These are phyloP conservation scores for Nyleta sp. DNA, from an alignment of 2,888 invertebrate genomes.

Conservation along the genomic window DNA sequence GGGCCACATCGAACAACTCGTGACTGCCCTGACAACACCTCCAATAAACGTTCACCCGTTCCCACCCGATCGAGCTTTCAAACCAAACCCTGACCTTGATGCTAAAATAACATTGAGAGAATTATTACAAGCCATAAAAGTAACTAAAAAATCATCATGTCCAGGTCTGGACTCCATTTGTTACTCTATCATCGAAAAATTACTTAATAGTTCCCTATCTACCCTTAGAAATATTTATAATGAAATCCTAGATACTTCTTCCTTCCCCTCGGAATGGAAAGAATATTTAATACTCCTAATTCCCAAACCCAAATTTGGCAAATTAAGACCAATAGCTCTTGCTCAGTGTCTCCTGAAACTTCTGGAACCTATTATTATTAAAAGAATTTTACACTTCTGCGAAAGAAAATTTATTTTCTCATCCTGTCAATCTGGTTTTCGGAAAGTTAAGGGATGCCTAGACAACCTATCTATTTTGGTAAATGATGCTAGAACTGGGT, in stretches of 20 bases:
- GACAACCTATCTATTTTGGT: background rate
- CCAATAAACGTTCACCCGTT: background rate
- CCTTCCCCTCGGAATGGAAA: slow-evolving; percentile 4
- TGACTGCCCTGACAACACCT: background rate
- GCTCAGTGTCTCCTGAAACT: background rate
- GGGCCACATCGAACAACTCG: background rate
- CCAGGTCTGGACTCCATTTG: slow-evolving; percentile 22
- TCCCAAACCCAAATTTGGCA: slow-evolving; percentile 5
- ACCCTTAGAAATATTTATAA: background rate
- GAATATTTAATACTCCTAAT: background rate
- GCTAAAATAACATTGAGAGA: background rate
- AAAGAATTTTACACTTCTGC: background rate
- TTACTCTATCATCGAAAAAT: slow-evolving; percentile 9
- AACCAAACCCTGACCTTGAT: background rate
- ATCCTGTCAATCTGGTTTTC: background rate
- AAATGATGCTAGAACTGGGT: background rate
- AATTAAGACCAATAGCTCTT: background rate
- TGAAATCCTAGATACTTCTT: background rate
- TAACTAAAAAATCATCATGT: slow-evolving; percentile 1
- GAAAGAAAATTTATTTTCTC: slow-evolving; percentile 8
- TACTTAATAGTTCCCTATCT: background rate
- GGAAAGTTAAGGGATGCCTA: slow-evolving; percentile 1
- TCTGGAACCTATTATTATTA: background rate
- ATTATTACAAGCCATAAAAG: background rate
- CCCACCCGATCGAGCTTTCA: background rate